These are phyloP conservation scores for Bathynomus jamesi DNA, from an alignment of 1,140 invertebrate species.

Conservation along the genomic window DNA sequence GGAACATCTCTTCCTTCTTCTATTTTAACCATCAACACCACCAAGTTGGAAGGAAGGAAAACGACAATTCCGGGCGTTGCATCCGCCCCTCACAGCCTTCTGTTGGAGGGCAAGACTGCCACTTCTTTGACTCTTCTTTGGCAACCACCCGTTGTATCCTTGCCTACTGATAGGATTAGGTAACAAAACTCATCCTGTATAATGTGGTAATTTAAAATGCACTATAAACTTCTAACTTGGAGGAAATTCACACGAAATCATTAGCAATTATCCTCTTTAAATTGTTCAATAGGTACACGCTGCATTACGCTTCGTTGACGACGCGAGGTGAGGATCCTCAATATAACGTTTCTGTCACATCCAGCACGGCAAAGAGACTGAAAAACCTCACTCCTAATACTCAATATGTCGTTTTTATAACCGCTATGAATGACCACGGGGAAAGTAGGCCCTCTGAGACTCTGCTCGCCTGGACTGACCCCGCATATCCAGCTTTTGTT, in stretches of 20 bases:
- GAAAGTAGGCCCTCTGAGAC: slow-evolving; percentile 66
- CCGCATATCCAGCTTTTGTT: slow-evolving; percentile 71
- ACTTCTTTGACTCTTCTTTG: slow-evolving; percentile 55
- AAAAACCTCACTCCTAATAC: slow-evolving; percentile 62
- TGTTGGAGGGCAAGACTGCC: slow-evolving; percentile 46
- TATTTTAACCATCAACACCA: slow-evolving; percentile 62
- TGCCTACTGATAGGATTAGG: slow-evolving; percentile 60
- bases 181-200: no score
- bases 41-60: slow-evolving; percentile 43
- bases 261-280: no score
- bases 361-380: slow-evolving; percentile 59
- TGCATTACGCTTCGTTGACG: slow-evolving; percentile 23
- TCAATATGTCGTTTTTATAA: slow-evolving; percentile 66
- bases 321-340: slow-evolving; percentile 43
- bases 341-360: slow-evolving; percentile 54
- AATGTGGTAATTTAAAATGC: no score
- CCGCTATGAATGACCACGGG: slow-evolving; percentile 56
- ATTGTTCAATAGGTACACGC: slow-evolving; percentile 16
- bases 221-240: no score
- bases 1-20: slow-evolving; percentile 70
- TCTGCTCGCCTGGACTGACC: slow-evolving; percentile 73
- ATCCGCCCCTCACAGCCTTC: slow-evolving; percentile 65
- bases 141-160: slow-evolving; percentile 69
- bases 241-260: no score
- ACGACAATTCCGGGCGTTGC: slow-evolving; percentile 47